A percentile compares a stretch with the other conserved stretches of the same genome.
Conservation (phyloP, 2,113 vertebrate genomes). For the Lipophrys pholis region DNA sequence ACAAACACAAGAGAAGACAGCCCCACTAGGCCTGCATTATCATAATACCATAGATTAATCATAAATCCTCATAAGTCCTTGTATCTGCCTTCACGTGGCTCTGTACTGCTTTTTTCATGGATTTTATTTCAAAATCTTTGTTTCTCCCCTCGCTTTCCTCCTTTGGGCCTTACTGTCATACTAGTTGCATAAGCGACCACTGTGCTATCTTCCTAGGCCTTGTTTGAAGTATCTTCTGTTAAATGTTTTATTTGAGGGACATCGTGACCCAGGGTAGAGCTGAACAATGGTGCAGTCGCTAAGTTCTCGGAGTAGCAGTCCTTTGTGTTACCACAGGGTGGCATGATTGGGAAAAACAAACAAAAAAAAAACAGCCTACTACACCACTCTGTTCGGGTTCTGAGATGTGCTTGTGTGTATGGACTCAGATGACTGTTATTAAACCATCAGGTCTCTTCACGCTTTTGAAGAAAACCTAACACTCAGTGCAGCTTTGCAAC, state of each 20-base stretch:
- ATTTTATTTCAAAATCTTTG: not conserved
- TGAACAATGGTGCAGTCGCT: not conserved
- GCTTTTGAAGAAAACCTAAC: not conserved
- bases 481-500: not conserved
- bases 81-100: not conserved
- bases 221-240: not conserved
- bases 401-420: conserved; percentile 7
- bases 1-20: conserved; percentile 12
- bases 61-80: conserved; percentile 16
- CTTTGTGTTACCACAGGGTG: conserved; percentile 46
- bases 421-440: not conserved
- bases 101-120: not conserved
- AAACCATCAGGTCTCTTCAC: conserved; percentile 12
- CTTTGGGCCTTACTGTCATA: not conserved
- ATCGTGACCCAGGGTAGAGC: not conserved
- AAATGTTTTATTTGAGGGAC: not conserved
- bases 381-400: not conserved
- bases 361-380: conserved; percentile 7
- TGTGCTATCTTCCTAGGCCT: not conserved
- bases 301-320: conserved; percentile 12
- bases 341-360: conserved; percentile 44
- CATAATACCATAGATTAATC: conserved; percentile 35
- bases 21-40: conserved; percentile 17
- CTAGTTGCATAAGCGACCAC: not conserved
- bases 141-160: not conserved